Base-by-base conservation (phyloP, 1,140 invertebrate species). In the Caenorhabditis inopinata region DNA sequence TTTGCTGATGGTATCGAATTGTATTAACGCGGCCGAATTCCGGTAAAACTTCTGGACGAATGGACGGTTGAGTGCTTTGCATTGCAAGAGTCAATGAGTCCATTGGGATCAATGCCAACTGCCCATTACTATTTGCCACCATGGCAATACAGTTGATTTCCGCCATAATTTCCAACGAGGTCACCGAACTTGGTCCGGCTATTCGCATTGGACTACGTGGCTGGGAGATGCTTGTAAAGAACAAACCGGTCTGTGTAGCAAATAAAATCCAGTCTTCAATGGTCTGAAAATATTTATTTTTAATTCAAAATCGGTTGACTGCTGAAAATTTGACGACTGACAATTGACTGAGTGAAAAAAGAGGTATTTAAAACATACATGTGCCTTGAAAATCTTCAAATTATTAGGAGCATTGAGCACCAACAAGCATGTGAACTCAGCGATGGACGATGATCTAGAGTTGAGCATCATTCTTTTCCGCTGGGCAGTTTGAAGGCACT, bases 181-280 rank as follows among this genome's bases (percentile, higher is more conserved):
- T 51, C 12, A 82, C 80, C 12, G 79, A 58, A 23, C 11, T 45
- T n/a, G 76, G 29, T n/a, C 81, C 81, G 9, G 35, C 47, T 27
- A 82, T 47, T 18, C 73, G 49, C 7, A 81, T 23, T 35, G 81
- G 81, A 1, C 27, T 38, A 9, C 80, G 45, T 2, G 74, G 68
- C 14, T 51, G 46, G 21, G 45, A 42, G 12, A 82, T 23, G n/a
- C 35, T 74, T 11, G 78, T 75, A 48, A 81, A 81, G 80, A 82
- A 82, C 47, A 82, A 80, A 9, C 81, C 81, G 18, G 49, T 73
- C 38, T 82, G 81, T 2, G 78, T 68, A n/a, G 82, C 78, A 29
- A 82, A 53, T n/a, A 82, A 74, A 6, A 82, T 82, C 45, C 74
- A 79, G 51, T 82, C 80, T 23, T 82, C 80, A 29, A 82, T 74